phyloP scores from a whole-genome alignment of 2,113 vertebrate species.

The Ictalurus punctatus region DNA sequence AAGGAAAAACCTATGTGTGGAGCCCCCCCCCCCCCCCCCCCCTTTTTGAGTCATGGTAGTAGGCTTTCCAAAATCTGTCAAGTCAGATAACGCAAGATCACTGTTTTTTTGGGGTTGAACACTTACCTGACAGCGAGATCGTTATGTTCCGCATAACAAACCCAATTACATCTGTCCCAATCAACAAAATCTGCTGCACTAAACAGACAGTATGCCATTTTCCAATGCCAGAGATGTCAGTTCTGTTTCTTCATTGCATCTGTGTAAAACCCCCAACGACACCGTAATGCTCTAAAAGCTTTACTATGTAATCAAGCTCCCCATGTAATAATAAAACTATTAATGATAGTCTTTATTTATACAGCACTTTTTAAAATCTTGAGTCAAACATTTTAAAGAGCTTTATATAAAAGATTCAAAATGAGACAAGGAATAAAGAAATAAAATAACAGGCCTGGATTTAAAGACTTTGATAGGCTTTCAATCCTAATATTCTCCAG shows the following conservation, averaged over 20 bases:
- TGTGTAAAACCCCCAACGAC: too few species aligned
- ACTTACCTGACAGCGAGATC: constrained; percentile 15
- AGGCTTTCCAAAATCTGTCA: constrained; percentile 8
- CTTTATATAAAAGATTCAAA: neutral
- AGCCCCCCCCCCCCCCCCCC: neutral
- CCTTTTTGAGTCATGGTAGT: neutral
- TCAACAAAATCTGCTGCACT: constrained; percentile 10
- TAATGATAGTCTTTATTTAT: too few species aligned
- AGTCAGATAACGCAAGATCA: neutral
- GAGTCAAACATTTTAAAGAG: neutral
- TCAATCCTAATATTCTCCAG: neutral
- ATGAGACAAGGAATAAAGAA: neutral
- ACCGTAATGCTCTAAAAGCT: neutral
- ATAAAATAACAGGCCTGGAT: neutral
- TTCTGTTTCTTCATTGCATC: neutral
- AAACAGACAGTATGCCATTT: constrained; percentile 11
- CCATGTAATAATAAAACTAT: neutral
- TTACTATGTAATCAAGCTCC: neutral
- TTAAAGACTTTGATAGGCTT: neutral
- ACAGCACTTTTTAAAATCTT: neutral
- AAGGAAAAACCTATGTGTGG: neutral
- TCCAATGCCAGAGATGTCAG: neutral
- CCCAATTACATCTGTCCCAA: constrained; percentile 15
- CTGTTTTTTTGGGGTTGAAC: neutral
- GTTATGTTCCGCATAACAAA: constrained; percentile 28